A percentile compares a stretch with the other conserved stretches of the same genome.
Evolutionary conservation across 2,888 invertebrate species (phyloP).

Genomic region (Drosophila merina): DNA sequence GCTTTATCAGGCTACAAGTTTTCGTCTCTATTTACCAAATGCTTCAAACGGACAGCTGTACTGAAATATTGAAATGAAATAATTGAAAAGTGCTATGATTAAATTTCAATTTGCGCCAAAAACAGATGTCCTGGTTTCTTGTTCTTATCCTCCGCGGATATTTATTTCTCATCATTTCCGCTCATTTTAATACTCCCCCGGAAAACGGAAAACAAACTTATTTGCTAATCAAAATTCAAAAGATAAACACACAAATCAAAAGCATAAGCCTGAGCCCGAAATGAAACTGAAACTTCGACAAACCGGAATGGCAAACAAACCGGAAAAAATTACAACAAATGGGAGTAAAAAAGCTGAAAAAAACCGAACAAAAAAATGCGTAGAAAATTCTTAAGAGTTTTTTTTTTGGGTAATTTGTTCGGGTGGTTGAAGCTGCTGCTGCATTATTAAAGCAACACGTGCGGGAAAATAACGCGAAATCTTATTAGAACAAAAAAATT

Average conservation of each 20-base stretch:
- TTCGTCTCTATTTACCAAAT: conserved; percentile 65
- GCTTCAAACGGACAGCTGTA: conserved; percentile 74
- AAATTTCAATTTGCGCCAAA: conserved; percentile 50
- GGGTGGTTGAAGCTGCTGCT: conserved; percentile 12
- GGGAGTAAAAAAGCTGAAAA: conserved; percentile 14
- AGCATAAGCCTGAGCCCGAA: conserved; percentile 45
- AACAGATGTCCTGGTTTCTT: conserved; percentile 51
- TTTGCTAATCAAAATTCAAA: conserved; percentile 58
- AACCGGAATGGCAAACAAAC: conserved; percentile 8
- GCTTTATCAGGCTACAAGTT: conserved; percentile 49
- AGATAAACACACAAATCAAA: conserved; percentile 71
- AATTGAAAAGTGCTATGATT: conserved; percentile 42
- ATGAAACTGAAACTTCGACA: conserved; percentile 56
- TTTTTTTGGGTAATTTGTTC: conserved; percentile 67
- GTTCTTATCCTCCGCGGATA: conserved; percentile 57
- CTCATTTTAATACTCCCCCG: conserved; percentile 54
- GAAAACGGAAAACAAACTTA: conserved; percentile 19
- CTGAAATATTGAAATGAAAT: conserved; percentile 8
- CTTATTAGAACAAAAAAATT: conserved; percentile 69
- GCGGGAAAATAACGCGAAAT: conserved; percentile 68
- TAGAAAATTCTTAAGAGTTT: conserved; percentile 46
- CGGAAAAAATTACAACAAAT: conserved; percentile 27
- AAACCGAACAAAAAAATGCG: conserved; percentile 22
- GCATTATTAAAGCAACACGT: conserved; percentile 72
- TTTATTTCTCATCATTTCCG: conserved; percentile 63